Percentiles rank a stretch among this genome's conserved stretches.
These are phyloP conservation scores for Pygoscelis adeliae DNA, from an alignment of 2,113 vertebrate genomes.

Conservation along the genomic window DNA sequence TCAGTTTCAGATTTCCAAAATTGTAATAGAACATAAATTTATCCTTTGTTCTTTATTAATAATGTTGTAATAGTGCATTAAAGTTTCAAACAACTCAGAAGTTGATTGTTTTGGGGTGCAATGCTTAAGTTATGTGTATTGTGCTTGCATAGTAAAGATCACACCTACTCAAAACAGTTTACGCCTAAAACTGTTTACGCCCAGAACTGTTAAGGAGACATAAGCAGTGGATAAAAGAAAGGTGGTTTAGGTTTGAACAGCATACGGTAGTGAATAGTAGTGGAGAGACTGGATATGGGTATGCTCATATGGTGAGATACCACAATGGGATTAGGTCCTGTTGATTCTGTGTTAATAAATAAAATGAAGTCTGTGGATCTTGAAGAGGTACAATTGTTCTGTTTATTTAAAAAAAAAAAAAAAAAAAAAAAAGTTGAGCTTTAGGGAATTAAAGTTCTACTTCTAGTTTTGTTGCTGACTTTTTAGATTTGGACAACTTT, in stretches of 20 bases:
- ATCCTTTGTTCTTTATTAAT: neutral
- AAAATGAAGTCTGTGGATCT: neutral
- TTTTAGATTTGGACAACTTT: neutral
- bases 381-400: neutral
- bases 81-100: neutral
- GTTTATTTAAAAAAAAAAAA: neutral
- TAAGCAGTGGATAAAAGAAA: neutral
- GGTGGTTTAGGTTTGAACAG: neutral
- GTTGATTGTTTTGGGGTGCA: neutral
- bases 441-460: neutral
- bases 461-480: neutral
- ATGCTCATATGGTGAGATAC: neutral
- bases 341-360: neutral
- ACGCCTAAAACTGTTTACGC: neutral
- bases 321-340: neutral
- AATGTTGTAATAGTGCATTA: neutral
- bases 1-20: neutral
- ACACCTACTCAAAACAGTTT: neutral
- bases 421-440: neutral
- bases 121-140: neutral
- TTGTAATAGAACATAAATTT: neutral
- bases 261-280: neutral
- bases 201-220: neutral
- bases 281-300: neutral
- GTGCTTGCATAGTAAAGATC: neutral